phyloP scores from a whole-genome alignment of 2,113 vertebrate genomes.

The Capra hircus region DNA sequence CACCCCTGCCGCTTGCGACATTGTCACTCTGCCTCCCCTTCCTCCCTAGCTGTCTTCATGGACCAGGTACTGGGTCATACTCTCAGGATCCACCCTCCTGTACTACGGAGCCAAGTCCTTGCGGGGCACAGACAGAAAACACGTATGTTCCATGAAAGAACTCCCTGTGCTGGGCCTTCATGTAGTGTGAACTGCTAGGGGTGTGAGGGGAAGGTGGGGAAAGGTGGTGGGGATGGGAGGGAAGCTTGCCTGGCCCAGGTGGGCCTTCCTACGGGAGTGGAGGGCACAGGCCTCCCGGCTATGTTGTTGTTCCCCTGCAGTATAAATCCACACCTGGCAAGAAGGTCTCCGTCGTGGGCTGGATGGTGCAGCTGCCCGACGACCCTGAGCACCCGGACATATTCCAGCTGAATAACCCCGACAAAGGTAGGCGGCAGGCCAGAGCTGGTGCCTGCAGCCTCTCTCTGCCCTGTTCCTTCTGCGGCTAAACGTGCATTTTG shows the following conservation, averaged over 20 bases:
- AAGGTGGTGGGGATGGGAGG: neutral
- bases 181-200: neutral
- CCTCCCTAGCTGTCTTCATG: slow-evolving; percentile 82
- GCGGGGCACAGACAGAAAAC: slow-evolving; percentile 93
- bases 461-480: neutral
- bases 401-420: slow-evolving; percentile 96
- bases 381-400: slow-evolving; percentile 93
- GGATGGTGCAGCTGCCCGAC: slow-evolving; percentile 95
- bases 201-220: neutral
- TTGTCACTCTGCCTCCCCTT: neutral
- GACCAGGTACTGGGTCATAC: slow-evolving; percentile 92
- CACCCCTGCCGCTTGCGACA: fast-evolving
- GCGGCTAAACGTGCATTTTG: neutral
- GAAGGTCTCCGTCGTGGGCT: slow-evolving; percentile 91
- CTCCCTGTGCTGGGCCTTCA: neutral
- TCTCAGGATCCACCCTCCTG: slow-evolving; percentile 91
- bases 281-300: neutral
- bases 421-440: slow-evolving; percentile 86
- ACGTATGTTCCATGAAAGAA: slow-evolving; percentile 80
- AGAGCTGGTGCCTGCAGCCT: fast-evolving
- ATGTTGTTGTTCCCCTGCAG: slow-evolving; percentile 73
- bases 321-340: slow-evolving; percentile 95
- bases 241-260: neutral
- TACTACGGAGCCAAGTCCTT: slow-evolving; percentile 94
- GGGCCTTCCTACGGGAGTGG: neutral